phyloP scores from a whole-genome alignment of 2,888 invertebrate species.

The Sesia apiformis region DNA sequence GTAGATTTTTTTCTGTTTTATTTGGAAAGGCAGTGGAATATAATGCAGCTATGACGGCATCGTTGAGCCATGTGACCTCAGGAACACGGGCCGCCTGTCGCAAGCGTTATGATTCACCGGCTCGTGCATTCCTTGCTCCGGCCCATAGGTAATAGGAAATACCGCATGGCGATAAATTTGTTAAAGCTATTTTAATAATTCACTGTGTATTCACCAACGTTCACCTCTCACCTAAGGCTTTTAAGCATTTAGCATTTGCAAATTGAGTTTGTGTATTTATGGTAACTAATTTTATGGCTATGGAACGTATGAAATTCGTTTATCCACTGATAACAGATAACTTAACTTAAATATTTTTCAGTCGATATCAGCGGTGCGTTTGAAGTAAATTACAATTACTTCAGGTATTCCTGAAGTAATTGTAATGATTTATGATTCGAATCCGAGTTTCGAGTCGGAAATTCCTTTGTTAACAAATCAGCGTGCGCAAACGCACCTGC shows the following conservation, averaged over 20 bases:
- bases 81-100: constrained; percentile 21
- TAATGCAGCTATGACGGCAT: constrained; percentile 50
- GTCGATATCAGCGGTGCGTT: too few species aligned
- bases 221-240: too few species aligned
- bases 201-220: too few species aligned
- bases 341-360: too few species aligned
- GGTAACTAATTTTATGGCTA: too few species aligned
- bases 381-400: too few species aligned
- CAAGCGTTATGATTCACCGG: constrained; percentile 50
- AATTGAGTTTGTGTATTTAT: too few species aligned
- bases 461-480: constrained; percentile 45
- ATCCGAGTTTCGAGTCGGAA: constrained; percentile 22
- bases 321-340: too few species aligned
- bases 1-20: too few species aligned
- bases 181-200: neutral
- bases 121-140: constrained; percentile 44
- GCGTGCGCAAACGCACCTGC: constrained; percentile 44
- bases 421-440: constrained; percentile 1
- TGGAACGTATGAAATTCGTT: too few species aligned
- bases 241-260: too few species aligned
- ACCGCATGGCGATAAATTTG: constrained; percentile 50
- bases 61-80: constrained; percentile 46
- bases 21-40: neutral
- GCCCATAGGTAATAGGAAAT: constrained; percentile 64
- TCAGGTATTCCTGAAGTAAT: too few species aligned